phyloP scores from a whole-genome alignment of 2,113 vertebrate genomes.

The Nerophis ophidion region DNA sequence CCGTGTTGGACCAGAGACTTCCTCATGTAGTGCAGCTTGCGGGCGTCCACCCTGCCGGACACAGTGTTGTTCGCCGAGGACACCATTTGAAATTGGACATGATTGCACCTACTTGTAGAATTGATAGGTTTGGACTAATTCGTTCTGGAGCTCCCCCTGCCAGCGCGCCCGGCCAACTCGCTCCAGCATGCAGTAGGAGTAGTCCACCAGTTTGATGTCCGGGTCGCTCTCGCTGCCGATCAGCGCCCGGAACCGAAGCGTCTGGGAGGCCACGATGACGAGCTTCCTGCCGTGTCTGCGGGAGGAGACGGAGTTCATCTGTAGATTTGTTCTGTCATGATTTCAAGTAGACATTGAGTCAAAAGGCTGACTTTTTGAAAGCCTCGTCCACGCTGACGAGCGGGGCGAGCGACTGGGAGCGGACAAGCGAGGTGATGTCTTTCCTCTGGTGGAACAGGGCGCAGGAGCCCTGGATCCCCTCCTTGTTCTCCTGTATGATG shows the following conservation, averaged over 20 bases:
- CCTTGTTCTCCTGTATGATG: conserved; percentile 78
- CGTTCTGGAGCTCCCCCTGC: conserved; percentile 93
- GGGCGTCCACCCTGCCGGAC: conserved; percentile 80
- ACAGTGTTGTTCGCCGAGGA: not conserved
- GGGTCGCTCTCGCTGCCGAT: conserved; percentile 85
- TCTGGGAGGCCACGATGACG: conserved; percentile 84
- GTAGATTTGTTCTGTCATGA: not conserved
- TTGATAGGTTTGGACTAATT: conserved; percentile 60
- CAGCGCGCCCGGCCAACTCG: conserved; percentile 86
- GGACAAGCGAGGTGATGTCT: conserved; percentile 74
- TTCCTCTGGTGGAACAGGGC: conserved; percentile 77
- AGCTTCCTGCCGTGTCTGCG: conserved; percentile 84
- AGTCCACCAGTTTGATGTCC: conserved; percentile 81
- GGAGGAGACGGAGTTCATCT: not conserved
- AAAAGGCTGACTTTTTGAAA: conserved; percentile 66
- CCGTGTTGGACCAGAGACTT: conserved; percentile 79
- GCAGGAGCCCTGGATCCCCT: conserved; percentile 88
- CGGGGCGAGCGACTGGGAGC: conserved; percentile 66
- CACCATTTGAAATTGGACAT: not conserved
- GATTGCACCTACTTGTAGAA: conserved; percentile 79
- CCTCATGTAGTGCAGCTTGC: conserved; percentile 91
- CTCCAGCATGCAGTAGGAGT: conserved; percentile 92
- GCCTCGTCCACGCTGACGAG: conserved; percentile 70
- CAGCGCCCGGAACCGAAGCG: conserved; percentile 76
- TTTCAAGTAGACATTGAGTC: not conserved